Conservation (phyloP, 2,888 invertebrate species). For the Auanema sp. region DNA sequence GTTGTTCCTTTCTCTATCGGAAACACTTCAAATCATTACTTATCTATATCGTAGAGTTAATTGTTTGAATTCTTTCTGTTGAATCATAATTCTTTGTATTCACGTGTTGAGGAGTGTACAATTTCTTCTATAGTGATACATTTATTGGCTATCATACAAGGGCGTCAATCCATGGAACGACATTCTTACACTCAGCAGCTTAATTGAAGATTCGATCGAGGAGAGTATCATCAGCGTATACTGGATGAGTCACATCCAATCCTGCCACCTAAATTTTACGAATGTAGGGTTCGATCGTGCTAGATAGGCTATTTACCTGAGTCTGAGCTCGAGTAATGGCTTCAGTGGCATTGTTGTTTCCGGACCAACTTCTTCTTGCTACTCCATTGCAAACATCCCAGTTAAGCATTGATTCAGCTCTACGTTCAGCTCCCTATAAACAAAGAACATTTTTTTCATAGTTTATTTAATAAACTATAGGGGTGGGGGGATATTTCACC, state of each 20-base stretch:
- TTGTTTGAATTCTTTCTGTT: too few relatives aligned
- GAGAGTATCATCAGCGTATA: constrained; percentile 63
- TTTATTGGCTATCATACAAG: too few relatives aligned
- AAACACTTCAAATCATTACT: too few relatives aligned
- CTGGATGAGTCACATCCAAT: constrained; percentile 69
- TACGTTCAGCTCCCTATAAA: constrained; percentile 66
- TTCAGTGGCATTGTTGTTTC: constrained; percentile 69
- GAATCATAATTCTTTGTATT: too few relatives aligned
- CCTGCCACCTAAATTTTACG: constrained; percentile 60
- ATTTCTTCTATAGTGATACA: too few relatives aligned
- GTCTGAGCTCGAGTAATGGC: constrained; percentile 69
- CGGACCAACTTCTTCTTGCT: constrained; percentile 70
- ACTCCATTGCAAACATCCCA: constrained; percentile 74
- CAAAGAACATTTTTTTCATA: neutral
- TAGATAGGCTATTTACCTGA: constrained; percentile 24
- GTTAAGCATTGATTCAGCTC: constrained; percentile 68
- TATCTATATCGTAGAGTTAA: too few relatives aligned
- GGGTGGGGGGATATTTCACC: neutral
- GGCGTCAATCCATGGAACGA: too few relatives aligned
- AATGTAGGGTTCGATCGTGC: neutral
- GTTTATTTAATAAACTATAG: neutral
- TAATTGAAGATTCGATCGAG: constrained; percentile 12
- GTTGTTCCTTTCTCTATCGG: too few relatives aligned
- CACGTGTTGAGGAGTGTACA: too few relatives aligned
- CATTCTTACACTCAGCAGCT: too few relatives aligned